These are phyloP conservation scores for Sebastes vulpes DNA, from an alignment of 2,797 vertebrate species.

Conservation along the genomic window DNA sequence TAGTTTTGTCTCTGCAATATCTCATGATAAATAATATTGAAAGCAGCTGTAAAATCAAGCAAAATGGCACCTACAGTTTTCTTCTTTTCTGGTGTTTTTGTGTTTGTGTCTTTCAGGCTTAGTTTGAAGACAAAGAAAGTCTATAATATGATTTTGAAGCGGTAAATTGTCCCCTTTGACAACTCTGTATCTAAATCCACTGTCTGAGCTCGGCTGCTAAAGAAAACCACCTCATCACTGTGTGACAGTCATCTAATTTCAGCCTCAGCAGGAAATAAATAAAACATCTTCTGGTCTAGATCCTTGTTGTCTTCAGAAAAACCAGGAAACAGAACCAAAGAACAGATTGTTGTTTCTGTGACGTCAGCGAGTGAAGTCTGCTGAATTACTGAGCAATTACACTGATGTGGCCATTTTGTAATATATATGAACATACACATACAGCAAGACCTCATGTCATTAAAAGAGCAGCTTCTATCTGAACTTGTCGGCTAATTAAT, in stretches of 20 bases:
- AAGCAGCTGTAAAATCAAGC: background rate
- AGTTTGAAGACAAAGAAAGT: background rate
- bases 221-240: background rate
- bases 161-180: background rate
- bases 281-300: background rate
- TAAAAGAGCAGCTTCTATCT: slow-evolving; percentile 37
- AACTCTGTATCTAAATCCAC: background rate
- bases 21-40: background rate
- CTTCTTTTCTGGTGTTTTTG: background rate
- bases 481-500: slow-evolving; percentile 45
- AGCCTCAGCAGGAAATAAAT: background rate
- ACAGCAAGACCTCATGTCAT: background rate
- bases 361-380: background rate
- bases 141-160: background rate
- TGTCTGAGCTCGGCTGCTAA: background rate
- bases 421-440: background rate
- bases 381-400: background rate
- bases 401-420: background rate
- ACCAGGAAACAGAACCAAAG: background rate
- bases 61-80: background rate
- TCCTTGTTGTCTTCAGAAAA: background rate
- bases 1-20: background rate
- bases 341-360: background rate
- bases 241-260: background rate
- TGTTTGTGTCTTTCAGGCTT: background rate